Percentiles rank a stretch among this genome's conserved stretches.
Evolutionary conservation across 2,797 vertebrate genomes (phyloP).

Genomic region (Sebastolobus alascanus): DNA sequence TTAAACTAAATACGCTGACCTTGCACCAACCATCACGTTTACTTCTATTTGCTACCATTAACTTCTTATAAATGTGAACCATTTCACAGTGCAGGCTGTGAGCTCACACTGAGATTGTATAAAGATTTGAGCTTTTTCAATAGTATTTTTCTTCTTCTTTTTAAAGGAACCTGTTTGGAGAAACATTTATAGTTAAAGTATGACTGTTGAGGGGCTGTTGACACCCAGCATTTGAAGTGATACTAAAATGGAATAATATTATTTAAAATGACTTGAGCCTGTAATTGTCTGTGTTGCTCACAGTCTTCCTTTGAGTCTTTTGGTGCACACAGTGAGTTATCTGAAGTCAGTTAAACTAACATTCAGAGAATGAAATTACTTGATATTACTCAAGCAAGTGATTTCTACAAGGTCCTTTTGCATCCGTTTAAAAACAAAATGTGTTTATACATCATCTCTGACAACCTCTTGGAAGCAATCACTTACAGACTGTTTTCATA

Average conservation of each 20-base stretch:
- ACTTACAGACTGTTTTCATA: conserved; percentile 41
- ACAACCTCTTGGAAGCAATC: conserved; percentile 49
- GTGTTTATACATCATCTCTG: conserved; percentile 41
- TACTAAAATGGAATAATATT: conserved; percentile 18
- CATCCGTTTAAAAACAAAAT: conserved; percentile 32
- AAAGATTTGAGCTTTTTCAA: background rate
- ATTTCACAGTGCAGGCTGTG: background rate
- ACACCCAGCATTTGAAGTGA: background rate
- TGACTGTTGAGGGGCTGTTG: background rate
- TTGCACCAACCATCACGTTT: background rate
- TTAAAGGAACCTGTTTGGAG: background rate
- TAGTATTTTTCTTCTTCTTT: background rate
- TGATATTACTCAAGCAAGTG: background rate
- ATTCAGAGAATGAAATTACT: conserved; percentile 26
- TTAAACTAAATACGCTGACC: background rate
- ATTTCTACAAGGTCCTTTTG: conserved; percentile 19
- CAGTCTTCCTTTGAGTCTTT: background rate
- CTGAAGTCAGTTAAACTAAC: conserved; percentile 36
- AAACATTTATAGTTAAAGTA: background rate
- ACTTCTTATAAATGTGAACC: background rate
- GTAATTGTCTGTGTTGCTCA: conserved; percentile 17
- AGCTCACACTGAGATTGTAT: background rate
- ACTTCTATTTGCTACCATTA: background rate
- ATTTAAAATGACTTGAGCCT: conserved; percentile 26
- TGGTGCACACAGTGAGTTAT: background rate